Conservation (phyloP, 2,797 vertebrate genomes). For the Phrynocephalus forsythii region DNA sequence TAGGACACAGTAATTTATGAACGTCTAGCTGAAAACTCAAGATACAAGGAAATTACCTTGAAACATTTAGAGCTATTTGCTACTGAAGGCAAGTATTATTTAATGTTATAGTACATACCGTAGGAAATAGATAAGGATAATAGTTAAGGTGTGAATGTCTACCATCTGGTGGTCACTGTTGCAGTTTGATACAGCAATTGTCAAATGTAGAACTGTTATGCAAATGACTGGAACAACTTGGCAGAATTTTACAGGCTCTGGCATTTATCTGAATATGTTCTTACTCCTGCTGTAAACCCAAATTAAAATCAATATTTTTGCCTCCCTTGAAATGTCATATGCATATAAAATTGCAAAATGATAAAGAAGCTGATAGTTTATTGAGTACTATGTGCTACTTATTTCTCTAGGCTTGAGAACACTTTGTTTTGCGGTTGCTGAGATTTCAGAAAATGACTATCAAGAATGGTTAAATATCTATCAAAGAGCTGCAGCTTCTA, state of each 20-base stretch:
- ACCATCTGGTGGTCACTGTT: background rate
- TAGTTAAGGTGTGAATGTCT: slow-evolving; percentile 1
- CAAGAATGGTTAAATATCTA: slow-evolving; percentile 90
- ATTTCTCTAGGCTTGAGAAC: slow-evolving; percentile 88
- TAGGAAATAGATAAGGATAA: background rate
- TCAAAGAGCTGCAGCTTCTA: slow-evolving; percentile 87
- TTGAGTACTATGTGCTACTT: background rate
- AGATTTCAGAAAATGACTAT: slow-evolving; percentile 92
- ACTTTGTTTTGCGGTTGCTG: slow-evolving; percentile 93
- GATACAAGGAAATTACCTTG: slow-evolving; percentile 97
- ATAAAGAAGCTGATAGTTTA: slow-evolving; percentile 15
- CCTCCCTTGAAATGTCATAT: background rate
- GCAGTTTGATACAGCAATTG: background rate
- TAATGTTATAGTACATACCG: slow-evolving; percentile 21
- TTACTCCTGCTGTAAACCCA: background rate
- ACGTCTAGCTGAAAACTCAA: slow-evolving; percentile 93
- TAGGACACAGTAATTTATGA: slow-evolving; percentile 99
- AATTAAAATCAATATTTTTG: background rate
- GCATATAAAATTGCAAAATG: background rate
- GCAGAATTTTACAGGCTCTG: too few species aligned
- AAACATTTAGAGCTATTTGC: slow-evolving; percentile 99
- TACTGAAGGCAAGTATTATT: slow-evolving; percentile 88
- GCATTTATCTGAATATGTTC: background rate
- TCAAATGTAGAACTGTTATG: background rate
- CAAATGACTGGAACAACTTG: background rate